These are phyloP conservation scores for Nibea albiflora DNA, from an alignment of 2,113 vertebrate genomes.

Conservation along the genomic window DNA sequence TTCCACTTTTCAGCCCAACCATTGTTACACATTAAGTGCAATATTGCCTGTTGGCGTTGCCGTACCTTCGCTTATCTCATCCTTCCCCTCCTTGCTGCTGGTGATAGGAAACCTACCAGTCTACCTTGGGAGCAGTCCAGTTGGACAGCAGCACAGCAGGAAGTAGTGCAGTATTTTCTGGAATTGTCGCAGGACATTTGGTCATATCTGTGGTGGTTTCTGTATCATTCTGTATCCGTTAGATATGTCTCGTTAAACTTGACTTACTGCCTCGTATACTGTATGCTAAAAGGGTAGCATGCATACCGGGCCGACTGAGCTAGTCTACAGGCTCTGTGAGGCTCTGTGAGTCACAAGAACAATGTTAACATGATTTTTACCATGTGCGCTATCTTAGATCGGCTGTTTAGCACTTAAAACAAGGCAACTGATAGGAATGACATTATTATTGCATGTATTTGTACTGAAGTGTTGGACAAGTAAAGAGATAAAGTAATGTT, in stretches of 20 bases:
- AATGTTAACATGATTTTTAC: too few species aligned
- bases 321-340: neutral
- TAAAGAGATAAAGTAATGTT: too few species aligned
- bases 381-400: too few species aligned
- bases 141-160: slow-evolving; percentile 11
- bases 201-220: neutral
- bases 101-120: slow-evolving; percentile 30
- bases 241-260: neutral
- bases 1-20: slow-evolving; percentile 10
- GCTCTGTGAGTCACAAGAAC: too few species aligned
- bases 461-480: neutral
- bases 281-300: neutral
- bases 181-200: neutral
- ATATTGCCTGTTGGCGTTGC: slow-evolving; percentile 32
- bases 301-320: neutral
- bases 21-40: slow-evolving; percentile 42
- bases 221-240: neutral
- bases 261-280: too few species aligned
- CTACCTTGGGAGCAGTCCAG: neutral
- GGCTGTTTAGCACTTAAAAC: neutral
- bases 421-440: neutral
- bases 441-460: too few species aligned
- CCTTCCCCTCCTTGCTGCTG: slow-evolving; percentile 46
- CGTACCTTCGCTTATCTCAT: slow-evolving; percentile 40
- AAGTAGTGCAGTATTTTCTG: neutral